These are phyloP conservation scores for Microtus montanus DNA, from an alignment of 2,113 vertebrate genomes.

Conservation along the genomic window DNA sequence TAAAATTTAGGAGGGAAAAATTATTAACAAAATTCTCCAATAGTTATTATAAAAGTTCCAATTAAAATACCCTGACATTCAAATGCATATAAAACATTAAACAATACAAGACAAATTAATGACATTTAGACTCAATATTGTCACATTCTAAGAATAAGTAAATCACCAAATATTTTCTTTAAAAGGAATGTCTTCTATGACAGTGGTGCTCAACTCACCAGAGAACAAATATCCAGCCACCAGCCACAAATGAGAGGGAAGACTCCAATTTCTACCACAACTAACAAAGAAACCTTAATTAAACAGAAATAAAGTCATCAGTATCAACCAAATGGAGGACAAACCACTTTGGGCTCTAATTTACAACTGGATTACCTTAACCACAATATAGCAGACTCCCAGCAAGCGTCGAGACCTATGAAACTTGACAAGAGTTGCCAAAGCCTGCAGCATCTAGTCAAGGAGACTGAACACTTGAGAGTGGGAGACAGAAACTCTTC, in stretches of 20 bases:
- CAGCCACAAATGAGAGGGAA: conserved; percentile 98
- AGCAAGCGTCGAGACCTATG: conserved; percentile 94
- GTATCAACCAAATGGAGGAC: not conserved
- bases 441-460: conserved; percentile 86
- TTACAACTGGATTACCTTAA: conserved; percentile 90
- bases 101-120: conserved; percentile 9
- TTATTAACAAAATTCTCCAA: not conserved
- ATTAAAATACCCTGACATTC: conserved; percentile 23
- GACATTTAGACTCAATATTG: conserved; percentile 9
- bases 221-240: conserved; percentile 98
- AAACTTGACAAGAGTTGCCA: conserved; percentile 95
- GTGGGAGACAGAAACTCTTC: not conserved
- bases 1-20: conserved; percentile 35
- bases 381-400: conserved; percentile 98
- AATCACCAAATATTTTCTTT: conserved; percentile 51
- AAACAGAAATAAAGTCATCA: conserved; percentile 51
- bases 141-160: not conserved
- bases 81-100: not conserved
- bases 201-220: conserved; percentile 87
- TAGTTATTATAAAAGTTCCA: conserved; percentile 39
- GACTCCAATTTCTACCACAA: conserved; percentile 97
- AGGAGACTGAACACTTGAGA: conserved; percentile 79
- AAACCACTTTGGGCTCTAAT: not conserved
- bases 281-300: conserved; percentile 94
- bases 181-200: conserved; percentile 7